phyloP scores from a whole-genome alignment of 2,797 vertebrate species.

The Melanotaenia nigrans region DNA sequence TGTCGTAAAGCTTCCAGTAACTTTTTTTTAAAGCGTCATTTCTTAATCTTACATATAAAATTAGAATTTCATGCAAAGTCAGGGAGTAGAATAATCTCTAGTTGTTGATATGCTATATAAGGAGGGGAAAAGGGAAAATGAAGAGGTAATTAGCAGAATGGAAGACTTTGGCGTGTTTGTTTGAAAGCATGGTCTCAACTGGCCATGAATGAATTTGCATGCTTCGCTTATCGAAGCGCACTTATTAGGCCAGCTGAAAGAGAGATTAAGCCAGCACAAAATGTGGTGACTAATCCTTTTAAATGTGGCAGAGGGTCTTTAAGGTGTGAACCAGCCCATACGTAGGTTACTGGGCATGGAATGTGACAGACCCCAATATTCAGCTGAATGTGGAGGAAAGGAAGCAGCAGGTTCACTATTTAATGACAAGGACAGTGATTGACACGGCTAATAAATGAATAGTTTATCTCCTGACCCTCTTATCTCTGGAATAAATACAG shows the following conservation, averaged over 20 bases:
- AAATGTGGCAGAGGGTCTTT: slow-evolving; percentile 84
- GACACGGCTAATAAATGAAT: slow-evolving; percentile 70
- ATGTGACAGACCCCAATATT: slow-evolving; percentile 55
- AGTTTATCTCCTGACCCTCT: slow-evolving; percentile 74
- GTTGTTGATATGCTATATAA: slow-evolving; percentile 82
- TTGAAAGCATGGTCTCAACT: slow-evolving; percentile 82
- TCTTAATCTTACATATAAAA: slow-evolving; percentile 85
- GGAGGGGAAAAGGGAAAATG: slow-evolving; percentile 82
- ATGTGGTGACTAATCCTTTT: slow-evolving; percentile 89
- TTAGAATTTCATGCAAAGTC: slow-evolving; percentile 87
- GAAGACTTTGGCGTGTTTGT: slow-evolving; percentile 82
- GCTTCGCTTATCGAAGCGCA: slow-evolving; percentile 85
- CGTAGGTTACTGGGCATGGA: slow-evolving; percentile 68
- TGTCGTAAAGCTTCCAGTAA: slow-evolving; percentile 46
- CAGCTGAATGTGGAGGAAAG: slow-evolving; percentile 19
- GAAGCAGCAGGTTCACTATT: slow-evolving; percentile 57
- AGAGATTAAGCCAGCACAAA: slow-evolving; percentile 88
- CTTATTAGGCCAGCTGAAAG: slow-evolving; percentile 88
- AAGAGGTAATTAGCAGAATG: slow-evolving; percentile 87
- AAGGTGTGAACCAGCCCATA: slow-evolving; percentile 78
- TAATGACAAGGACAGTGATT: slow-evolving; percentile 71
- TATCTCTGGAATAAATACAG: slow-evolving; percentile 73
- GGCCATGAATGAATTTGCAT: slow-evolving; percentile 88
- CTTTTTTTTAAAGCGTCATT: slow-evolving; percentile 48
- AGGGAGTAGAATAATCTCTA: slow-evolving; percentile 83